phyloP scores from a whole-genome alignment of 1,140 invertebrate species.

The Venustaconcha ellipsiformis region DNA sequence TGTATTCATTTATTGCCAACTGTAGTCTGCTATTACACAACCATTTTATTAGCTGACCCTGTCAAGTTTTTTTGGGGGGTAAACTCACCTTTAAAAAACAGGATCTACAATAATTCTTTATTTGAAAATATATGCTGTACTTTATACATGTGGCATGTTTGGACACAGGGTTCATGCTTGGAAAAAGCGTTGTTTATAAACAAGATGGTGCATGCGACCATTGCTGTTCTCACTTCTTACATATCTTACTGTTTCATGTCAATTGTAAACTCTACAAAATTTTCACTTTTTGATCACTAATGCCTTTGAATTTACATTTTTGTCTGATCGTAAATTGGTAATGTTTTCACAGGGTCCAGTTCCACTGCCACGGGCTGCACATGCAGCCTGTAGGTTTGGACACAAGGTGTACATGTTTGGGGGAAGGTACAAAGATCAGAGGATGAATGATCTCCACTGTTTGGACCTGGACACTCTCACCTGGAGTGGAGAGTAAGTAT shows the following conservation, averaged over 20 bases:
- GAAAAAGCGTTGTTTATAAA: not conserved
- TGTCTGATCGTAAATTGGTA: not conserved
- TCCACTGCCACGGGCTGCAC: conserved; percentile 70
- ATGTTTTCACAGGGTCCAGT: conserved; percentile 49
- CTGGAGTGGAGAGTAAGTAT: conserved; percentile 69
- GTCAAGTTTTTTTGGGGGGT: no score
- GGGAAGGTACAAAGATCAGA: conserved; percentile 60
- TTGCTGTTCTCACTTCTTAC: not conserved
- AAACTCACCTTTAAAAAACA: no score
- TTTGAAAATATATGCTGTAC: no score
- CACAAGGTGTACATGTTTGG: conserved; percentile 70
- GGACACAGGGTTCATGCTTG: not conserved
- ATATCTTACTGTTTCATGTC: not conserved
- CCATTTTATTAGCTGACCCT: no score
- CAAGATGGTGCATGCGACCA: not conserved
- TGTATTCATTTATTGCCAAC: no score
- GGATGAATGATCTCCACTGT: conserved; percentile 70
- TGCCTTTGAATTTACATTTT: not conserved
- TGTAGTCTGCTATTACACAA: no score
- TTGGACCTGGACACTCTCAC: conserved; percentile 67
- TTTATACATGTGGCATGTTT: no score
- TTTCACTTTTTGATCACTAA: not conserved
- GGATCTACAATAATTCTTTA: no score
- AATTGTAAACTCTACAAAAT: not conserved
- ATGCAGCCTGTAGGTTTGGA: conserved; percentile 62